Evolutionary conservation across 2,797 vertebrate genomes (phyloP).

Genomic region (Podarcis lilfordi): DNA sequence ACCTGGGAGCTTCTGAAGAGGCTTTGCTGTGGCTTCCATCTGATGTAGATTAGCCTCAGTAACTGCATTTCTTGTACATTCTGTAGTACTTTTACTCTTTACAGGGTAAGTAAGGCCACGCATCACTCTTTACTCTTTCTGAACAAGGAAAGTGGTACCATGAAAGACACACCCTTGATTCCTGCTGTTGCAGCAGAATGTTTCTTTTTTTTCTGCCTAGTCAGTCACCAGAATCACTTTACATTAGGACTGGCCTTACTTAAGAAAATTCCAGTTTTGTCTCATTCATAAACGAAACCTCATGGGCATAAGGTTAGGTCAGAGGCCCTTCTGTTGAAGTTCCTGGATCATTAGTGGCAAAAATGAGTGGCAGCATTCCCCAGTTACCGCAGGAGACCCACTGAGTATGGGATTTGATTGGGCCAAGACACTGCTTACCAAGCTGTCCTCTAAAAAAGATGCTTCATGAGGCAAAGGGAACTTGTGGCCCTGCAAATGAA

Average conservation of each 20-base stretch:
- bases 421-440: neutral
- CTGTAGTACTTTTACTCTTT: neutral
- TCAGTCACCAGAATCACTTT: neutral
- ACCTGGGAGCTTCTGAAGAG: no score
- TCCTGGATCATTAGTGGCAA: neutral
- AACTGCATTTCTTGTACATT: neutral
- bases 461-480: no score
- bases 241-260: neutral
- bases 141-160: neutral
- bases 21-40: no score
- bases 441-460: neutral
- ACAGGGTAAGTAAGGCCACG: neutral
- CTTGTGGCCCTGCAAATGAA: no score
- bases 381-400: neutral
- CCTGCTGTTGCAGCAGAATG: neutral
- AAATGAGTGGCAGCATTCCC: neutral
- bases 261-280: neutral
- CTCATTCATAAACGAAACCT: neutral
- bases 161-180: neutral
- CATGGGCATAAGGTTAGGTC: neutral
- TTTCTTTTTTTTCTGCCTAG: neutral
- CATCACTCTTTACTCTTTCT: neutral
- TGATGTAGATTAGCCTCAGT: no score
- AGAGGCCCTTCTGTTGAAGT: neutral
- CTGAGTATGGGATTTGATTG: neutral